These are phyloP conservation scores for Tilapia sparmanii DNA, from an alignment of 2,113 vertebrate genomes.

Conservation along the genomic window DNA sequence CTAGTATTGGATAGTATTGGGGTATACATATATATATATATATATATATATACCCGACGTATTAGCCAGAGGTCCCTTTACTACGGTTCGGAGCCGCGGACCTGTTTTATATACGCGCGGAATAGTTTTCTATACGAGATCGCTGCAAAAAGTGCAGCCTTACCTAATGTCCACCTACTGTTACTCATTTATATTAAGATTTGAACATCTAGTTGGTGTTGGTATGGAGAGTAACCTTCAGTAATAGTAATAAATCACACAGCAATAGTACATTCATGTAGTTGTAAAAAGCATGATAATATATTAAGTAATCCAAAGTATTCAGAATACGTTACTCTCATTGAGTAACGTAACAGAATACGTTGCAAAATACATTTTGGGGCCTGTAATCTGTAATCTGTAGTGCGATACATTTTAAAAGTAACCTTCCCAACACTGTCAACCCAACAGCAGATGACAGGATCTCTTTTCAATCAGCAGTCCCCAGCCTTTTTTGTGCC, in stretches of 20 bases:
- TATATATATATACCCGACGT: no score
- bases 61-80: no score
- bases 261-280: accelerated
- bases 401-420: neutral
- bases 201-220: no score
- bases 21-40: no score
- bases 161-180: no score
- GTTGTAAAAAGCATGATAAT: accelerated
- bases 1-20: no score
- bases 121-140: no score
- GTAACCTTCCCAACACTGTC: neutral
- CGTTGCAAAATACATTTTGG: accelerated
- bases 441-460: neutral
- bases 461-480: neutral
- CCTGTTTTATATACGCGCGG: no score
- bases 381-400: neutral
- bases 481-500: neutral
- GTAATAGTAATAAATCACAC: neutral
- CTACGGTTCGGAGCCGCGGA: no score
- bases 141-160: no score
- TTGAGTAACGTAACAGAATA: accelerated
- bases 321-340: accelerated
- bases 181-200: no score
- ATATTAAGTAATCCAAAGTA: accelerated
- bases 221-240: neutral